A percentile compares a stretch with the other conserved stretches of the same genome.
phyloP scores from a whole-genome alignment of 1,140 invertebrate genomes.

The Charaxes varanes region DNA sequence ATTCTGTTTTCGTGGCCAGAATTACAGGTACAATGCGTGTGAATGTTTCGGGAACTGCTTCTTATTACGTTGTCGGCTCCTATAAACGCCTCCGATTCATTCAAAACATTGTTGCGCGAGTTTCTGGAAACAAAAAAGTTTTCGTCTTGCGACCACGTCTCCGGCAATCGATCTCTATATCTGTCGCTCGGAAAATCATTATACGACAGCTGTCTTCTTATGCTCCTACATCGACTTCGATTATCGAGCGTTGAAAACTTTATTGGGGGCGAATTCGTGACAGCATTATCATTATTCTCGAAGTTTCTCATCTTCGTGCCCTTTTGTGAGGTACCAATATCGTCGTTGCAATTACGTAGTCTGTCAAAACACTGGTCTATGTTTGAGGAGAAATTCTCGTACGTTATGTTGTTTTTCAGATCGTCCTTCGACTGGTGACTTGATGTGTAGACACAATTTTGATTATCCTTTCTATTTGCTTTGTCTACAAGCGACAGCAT shows the following conservation, averaged over 20 bases:
- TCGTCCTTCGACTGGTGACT: conserved; percentile 51
- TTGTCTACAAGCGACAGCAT: conserved; percentile 64
- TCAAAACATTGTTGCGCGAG: conserved; percentile 44
- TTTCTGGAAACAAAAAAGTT: conserved; percentile 41
- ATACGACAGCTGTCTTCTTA: conserved; percentile 63
- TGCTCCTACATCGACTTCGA: conserved; percentile 58
- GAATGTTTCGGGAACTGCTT: conserved; percentile 38
- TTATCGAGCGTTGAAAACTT: conserved; percentile 68
- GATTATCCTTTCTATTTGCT: conserved; percentile 54
- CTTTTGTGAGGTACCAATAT: conserved; percentile 38
- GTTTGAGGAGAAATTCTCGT: conserved; percentile 63
- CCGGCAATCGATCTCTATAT: conserved; percentile 39
- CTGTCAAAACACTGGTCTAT: conserved; percentile 65
- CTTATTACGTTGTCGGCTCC: conserved; percentile 56
- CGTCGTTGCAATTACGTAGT: conserved; percentile 40
- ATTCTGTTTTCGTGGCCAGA: conserved; percentile 43
- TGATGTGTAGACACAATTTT: conserved; percentile 60
- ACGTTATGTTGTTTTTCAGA: conserved; percentile 50
- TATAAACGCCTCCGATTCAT: conserved; percentile 51
- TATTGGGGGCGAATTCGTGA: conserved; percentile 41
- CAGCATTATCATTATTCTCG: conserved; percentile 48
- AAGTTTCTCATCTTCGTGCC: conserved; percentile 50
- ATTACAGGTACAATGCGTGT: conserved; percentile 61
- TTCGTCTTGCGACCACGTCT: conserved; percentile 48
- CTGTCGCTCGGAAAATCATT: conserved; percentile 62